Base-by-base conservation (phyloP, 2,888 invertebrate species). In the Parasteatoda lunata region DNA sequence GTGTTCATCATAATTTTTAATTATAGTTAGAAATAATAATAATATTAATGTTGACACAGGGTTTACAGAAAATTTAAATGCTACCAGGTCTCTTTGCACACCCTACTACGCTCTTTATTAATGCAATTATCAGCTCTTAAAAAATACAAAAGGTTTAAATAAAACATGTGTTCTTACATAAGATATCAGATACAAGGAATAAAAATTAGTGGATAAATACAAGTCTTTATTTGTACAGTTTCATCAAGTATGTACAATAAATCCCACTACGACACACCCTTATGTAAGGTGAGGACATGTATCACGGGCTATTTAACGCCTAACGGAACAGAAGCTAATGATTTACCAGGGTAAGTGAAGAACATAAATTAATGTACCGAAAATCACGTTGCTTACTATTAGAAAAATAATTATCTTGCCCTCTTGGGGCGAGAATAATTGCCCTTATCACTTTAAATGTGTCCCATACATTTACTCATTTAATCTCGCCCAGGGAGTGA, bases 391-490 rank as follows among this genome's bases (percentile, higher is more conserved):
- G 69, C 69, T 48, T 45, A 69, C 69, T 13, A 69, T 69, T 69
- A 69, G 47, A 70, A 75, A 82, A 82, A 76, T 70, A 82, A 82
- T 69, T 76, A 76, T 30, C 68, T 54, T 54, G 64, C 75, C 82
- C 54, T 70, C 65, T 49, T 11, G 64, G 70, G 82, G 30, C 76
- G 47, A 70, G 70, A 82, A 77, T 82, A 82, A 82, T 76, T 76
- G 76, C 69, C 48, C 82, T 82, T 82, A 82, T 82, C 76, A 76
- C 70, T 75, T 59, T 82, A 76, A 82, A 82, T 76, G 70, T 73
- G 54, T 68, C 49, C 76, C 82, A 70, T 82, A 70, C 82, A 82
- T 82, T 76, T 70, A 64, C 82, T n/a, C 82, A 70, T 82, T 82
- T 82, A 82, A 82, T 82, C 82, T 70, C 70, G 76, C 65, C 52